phyloP scores from a whole-genome alignment of 2,888 invertebrate species.

The Drosophila sordidula region DNA sequence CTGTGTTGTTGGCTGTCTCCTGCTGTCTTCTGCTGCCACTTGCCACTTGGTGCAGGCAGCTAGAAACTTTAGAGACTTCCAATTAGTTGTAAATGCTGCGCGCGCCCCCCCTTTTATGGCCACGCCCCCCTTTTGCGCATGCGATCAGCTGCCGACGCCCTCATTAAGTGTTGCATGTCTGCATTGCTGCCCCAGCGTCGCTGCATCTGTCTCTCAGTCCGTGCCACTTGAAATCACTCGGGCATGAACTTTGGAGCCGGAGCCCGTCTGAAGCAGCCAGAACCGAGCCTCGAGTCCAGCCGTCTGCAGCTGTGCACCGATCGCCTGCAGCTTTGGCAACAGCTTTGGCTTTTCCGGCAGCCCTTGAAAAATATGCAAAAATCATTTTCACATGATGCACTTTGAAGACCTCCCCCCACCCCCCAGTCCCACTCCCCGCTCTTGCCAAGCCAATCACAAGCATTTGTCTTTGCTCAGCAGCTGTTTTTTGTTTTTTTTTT shows the following conservation, averaged over 20 bases:
- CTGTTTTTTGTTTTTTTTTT: slow-evolving; percentile 42
- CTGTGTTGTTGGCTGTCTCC: slow-evolving; percentile 11
- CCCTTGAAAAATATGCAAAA: slow-evolving; percentile 59
- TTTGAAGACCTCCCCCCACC: background rate
- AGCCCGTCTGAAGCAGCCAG: slow-evolving; percentile 38
- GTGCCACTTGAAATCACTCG: slow-evolving; percentile 70
- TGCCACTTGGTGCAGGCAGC: slow-evolving; percentile 33
- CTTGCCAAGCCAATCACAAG: slow-evolving; percentile 26
- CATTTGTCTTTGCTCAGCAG: slow-evolving; percentile 52
- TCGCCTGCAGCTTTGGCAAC: slow-evolving; percentile 35
- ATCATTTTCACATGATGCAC: slow-evolving; percentile 64
- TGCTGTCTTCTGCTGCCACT: slow-evolving; percentile 26
- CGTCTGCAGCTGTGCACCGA: slow-evolving; percentile 28
- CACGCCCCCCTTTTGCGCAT: slow-evolving; percentile 34
- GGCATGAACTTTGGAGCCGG: slow-evolving; percentile 70
- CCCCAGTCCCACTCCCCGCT: no score
- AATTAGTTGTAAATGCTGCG: slow-evolving; percentile 70
- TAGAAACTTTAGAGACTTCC: slow-evolving; percentile 50
- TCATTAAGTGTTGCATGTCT: slow-evolving; percentile 79
- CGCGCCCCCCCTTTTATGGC: slow-evolving; percentile 12
- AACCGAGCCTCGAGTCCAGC: slow-evolving; percentile 8
- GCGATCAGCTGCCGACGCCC: slow-evolving; percentile 77
- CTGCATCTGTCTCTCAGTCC: slow-evolving; percentile 39
- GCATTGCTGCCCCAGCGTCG: slow-evolving; percentile 37
- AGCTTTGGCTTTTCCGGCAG: slow-evolving; percentile 50